Conservation (phyloP, 1,140 invertebrate genomes). For the Caenorhabditis tropicalis region DNA sequence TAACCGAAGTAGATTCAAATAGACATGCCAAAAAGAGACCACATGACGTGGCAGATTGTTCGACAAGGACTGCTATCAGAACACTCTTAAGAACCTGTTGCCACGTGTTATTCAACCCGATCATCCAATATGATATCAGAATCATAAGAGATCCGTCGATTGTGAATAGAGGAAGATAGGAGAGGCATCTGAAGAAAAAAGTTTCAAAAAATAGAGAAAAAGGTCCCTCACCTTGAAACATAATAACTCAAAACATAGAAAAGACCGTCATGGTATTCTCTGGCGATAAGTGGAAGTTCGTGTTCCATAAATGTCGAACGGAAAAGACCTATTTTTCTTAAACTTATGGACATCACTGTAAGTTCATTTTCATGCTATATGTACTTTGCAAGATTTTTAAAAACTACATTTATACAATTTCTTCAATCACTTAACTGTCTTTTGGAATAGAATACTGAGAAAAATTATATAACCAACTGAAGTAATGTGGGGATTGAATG, state of each 20-base stretch:
- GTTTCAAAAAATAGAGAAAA: too few species aligned
- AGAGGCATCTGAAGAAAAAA: conserved; percentile 59
- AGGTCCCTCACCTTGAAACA: neutral
- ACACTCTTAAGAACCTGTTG: conserved; percentile 34
- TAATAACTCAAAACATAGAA: conserved; percentile 58
- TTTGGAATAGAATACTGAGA: too few species aligned
- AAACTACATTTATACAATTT: too few species aligned
- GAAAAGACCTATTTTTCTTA: too few species aligned
- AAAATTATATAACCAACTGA: too few species aligned
- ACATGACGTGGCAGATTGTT: conserved; percentile 69
- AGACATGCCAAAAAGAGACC: conserved; percentile 64
- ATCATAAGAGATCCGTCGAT: conserved; percentile 68
- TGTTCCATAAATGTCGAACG: conserved; percentile 66
- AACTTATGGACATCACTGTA: too few species aligned
- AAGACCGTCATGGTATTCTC: conserved; percentile 70
- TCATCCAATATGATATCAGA: conserved; percentile 66
- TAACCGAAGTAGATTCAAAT: neutral
- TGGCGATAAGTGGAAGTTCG: conserved; percentile 67
- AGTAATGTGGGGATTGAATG: too few species aligned
- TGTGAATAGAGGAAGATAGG: conserved; percentile 70
- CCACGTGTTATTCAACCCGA: conserved; percentile 62
- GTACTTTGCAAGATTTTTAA: too few species aligned
- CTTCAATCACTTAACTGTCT: too few species aligned
- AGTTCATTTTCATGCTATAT: too few species aligned
- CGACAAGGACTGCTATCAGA: conserved; percentile 64